Conservation (phyloP, 2,888 invertebrate genomes). For the Rhyacophila evoluta region DNA sequence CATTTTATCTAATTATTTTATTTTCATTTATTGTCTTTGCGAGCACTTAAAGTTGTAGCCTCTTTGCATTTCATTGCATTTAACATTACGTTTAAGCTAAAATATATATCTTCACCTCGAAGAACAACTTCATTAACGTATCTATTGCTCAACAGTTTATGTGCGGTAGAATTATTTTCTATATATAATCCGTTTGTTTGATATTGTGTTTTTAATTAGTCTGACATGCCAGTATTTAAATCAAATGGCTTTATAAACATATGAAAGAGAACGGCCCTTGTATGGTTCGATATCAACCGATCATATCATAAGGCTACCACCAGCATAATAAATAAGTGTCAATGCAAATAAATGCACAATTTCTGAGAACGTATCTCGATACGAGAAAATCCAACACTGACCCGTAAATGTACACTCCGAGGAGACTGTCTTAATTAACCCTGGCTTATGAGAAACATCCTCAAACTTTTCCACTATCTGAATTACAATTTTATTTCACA, state of each 20-base stretch:
- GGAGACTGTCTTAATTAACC: constrained; percentile 20
- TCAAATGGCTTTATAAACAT: neutral
- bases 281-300: neutral
- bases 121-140: no score
- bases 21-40: no score
- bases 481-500: no score
- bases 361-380: constrained; percentile 24
- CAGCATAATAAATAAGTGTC: constrained; percentile 22
- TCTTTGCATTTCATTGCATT: no score
- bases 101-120: no score
- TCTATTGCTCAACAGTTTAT: no score
- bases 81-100: no score
- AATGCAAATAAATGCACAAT: constrained; percentile 24
- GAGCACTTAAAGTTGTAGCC: no score
- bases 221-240: neutral
- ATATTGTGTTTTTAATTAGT: neutral
- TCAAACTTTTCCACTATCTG: neutral
- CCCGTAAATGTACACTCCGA: constrained; percentile 16
- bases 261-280: neutral
- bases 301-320: neutral
- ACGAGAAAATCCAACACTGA: constrained; percentile 19
- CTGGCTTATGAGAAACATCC: neutral
- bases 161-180: no score
- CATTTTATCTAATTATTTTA: no score
- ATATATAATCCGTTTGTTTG: no score